Conservation (phyloP, 2,113 vertebrate species). For the Anguilla japonica region DNA sequence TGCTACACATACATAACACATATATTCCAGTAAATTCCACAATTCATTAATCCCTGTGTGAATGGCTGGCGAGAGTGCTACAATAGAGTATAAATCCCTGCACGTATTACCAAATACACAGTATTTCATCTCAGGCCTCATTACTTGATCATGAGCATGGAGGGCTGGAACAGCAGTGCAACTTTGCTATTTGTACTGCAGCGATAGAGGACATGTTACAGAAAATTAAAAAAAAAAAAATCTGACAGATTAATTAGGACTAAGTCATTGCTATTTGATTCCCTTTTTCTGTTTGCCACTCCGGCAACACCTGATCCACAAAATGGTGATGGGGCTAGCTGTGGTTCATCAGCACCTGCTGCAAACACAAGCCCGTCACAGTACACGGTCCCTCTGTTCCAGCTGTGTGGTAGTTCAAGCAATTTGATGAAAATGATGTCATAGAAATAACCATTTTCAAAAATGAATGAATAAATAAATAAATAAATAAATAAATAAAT, state of each 20-base stretch:
- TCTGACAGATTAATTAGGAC: constrained; percentile 6
- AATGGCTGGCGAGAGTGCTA: constrained; percentile 8
- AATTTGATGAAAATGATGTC: too few species aligned
- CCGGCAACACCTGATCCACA: background rate
- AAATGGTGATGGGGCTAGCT: background rate
- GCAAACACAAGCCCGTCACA: background rate
- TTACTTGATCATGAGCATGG: constrained; percentile 15
- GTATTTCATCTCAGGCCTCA: constrained; percentile 31
- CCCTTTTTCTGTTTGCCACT: background rate
- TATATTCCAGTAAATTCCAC: background rate
- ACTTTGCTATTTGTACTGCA: background rate
- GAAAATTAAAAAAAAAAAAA: too few species aligned
- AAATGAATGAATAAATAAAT: too few species aligned
- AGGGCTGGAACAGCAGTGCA: background rate
- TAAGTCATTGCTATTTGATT: background rate
- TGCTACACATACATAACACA: background rate
- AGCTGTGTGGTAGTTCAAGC: too few species aligned
- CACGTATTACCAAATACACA: constrained; percentile 27
- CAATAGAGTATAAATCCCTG: constrained; percentile 4
- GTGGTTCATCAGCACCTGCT: background rate
- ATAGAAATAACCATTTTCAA: too few species aligned
- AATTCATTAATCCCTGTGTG: constrained; percentile 12
- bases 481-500: too few species aligned
- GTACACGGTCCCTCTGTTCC: too few species aligned
- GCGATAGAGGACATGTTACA: constrained; percentile 5